These are phyloP conservation scores for Uloborus plumipes DNA, from an alignment of 2,888 invertebrate genomes.

Conservation along the genomic window DNA sequence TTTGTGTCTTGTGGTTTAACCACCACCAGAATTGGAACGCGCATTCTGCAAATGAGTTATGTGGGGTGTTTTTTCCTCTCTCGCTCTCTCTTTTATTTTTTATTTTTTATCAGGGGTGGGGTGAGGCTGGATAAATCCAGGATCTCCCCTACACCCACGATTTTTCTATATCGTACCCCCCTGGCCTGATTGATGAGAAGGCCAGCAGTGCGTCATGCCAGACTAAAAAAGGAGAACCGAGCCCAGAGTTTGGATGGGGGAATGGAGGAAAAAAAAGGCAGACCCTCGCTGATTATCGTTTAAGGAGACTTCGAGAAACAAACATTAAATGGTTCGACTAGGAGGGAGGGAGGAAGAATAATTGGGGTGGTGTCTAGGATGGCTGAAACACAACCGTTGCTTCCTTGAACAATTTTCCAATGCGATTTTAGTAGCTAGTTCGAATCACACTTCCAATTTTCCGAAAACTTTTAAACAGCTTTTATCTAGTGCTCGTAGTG, in stretches of 20 bases:
- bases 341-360: slow-evolving; percentile 9
- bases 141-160: slow-evolving; percentile 32
- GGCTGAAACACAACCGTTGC: no score
- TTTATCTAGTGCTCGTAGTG: not conserved
- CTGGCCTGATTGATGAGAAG: slow-evolving; percentile 61
- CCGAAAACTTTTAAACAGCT: not conserved
- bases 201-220: slow-evolving; percentile 58
- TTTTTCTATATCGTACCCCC: slow-evolving; percentile 40
- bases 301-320: slow-evolving; percentile 61
- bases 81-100: slow-evolving; percentile 10
- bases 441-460: not conserved
- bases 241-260: slow-evolving; percentile 24
- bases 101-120: slow-evolving; percentile 51
- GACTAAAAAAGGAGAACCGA: slow-evolving; percentile 28
- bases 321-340: slow-evolving; percentile 53
- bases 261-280: slow-evolving; percentile 17
- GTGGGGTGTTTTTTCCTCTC: slow-evolving; percentile 24
- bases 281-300: slow-evolving; percentile 56
- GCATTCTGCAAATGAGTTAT: slow-evolving; percentile 61
- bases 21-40: slow-evolving; percentile 31
- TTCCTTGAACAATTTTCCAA: no score
- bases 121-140: slow-evolving; percentile 49
- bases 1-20: slow-evolving; percentile 60
- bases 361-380: no score
- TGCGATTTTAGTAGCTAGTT: not conserved